Evolutionary conservation across 2,113 vertebrate genomes (phyloP).

Genomic region (Brachyhypopomus gauderio): DNA sequence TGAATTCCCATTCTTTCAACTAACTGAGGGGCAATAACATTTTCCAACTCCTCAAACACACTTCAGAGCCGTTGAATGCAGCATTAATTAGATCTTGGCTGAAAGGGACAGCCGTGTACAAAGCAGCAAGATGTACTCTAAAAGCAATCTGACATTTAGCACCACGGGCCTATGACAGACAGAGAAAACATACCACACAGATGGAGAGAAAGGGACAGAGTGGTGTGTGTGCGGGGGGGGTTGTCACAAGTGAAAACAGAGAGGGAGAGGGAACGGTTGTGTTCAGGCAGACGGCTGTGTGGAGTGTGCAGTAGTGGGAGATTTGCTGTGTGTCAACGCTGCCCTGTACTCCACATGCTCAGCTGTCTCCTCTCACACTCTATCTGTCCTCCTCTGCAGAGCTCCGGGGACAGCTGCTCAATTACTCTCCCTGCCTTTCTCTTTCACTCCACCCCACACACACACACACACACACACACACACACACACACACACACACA

Average conservation of each 20-base stretch:
- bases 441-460: constrained; percentile 13
- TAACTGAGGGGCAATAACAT: not conserved
- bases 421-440: constrained; percentile 42
- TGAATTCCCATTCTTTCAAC: not conserved
- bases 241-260: not conserved
- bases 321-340: constrained; percentile 43
- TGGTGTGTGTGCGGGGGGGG: not conserved
- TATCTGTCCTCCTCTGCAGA: constrained; percentile 35
- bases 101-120: constrained; percentile 49
- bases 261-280: not conserved
- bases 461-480: not conserved
- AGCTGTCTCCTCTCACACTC: constrained; percentile 60
- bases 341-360: constrained; percentile 50
- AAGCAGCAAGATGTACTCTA: constrained; percentile 38
- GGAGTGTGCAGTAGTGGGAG: constrained; percentile 31
- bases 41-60: not conserved
- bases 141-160: constrained; percentile 21
- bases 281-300: constrained; percentile 22
- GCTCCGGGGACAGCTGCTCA: constrained; percentile 57
- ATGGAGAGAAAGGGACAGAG: not conserved
- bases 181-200: not conserved
- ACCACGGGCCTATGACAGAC: constrained; percentile 6
- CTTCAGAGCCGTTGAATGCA: constrained; percentile 9
- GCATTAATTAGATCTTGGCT: constrained; percentile 41
- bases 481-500: not conserved